Base-by-base conservation (phyloP, 2,797 vertebrate species). In the Coreius guichenoti region DNA sequence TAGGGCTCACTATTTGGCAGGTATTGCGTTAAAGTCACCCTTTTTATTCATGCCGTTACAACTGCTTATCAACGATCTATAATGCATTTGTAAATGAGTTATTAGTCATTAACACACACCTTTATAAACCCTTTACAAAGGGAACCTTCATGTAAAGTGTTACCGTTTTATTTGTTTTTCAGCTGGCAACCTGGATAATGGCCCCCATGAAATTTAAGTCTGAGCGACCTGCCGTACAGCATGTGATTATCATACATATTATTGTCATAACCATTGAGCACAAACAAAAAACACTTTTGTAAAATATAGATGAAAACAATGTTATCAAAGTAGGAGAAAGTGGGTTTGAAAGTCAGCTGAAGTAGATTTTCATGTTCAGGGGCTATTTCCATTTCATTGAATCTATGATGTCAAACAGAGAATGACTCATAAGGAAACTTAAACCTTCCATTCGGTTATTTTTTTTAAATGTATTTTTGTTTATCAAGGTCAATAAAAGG, bases 341-440 rank as follows among this genome's bases (percentile, higher is more conserved):
- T 36, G 56, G 43, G 31, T 67, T 68, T 19, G 29, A 11, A 83
- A 75, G 70, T 74, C 29, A 74, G 16, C 29, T 49, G 8, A 65
- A 63, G 81, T 74, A 63, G 39, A 31, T 74, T 61, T 61, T 33
- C 39, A 82, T 82, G 43, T 75, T 65, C 43, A 74, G 49, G 56
- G 9, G 43, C 39, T 49, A 63, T 75, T 65, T 83, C 29, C 45
- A 75, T 83, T 83, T 39, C 43, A 51, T 21, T 83, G 21, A 74
- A n/a, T 61, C 26, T 58, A 47, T 29, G 13, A 51, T 75, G 8
- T 31, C 33, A 83, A 83, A 67, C 13, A 54, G 19, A 73, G n/a
- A 74, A 49, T 9, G 56, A 75, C 5, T 4, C 26, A 39, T 33
- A 14, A 51, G 21, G 21, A 83, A 75, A 82, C 17, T 31, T 61